Evolutionary conservation across 2,113 vertebrate species (phyloP).

Genomic region (Lota lota): DNA sequence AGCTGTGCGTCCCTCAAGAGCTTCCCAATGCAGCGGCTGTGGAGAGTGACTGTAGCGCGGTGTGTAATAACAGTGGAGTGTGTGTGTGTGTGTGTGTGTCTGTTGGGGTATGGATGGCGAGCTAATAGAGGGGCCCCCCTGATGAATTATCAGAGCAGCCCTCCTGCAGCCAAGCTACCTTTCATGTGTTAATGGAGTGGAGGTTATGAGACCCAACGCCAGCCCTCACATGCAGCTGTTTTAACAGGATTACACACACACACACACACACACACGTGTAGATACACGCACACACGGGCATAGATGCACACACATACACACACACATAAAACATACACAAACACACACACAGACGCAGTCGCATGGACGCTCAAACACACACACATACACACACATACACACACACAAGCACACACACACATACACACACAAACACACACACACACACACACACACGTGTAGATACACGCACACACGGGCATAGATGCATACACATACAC

Average conservation of each 20-base stretch:
- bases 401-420: slow-evolving; percentile 15
- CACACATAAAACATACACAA: slow-evolving; percentile 14
- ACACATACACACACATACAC: slow-evolving; percentile 14
- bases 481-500: slow-evolving; percentile 17
- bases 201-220: slow-evolving; percentile 58
- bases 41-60: slow-evolving; percentile 48
- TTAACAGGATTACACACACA: slow-evolving; percentile 15
- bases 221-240: slow-evolving; percentile 58
- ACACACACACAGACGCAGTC: neutral
- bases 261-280: slow-evolving; percentile 33
- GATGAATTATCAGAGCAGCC: slow-evolving; percentile 47
- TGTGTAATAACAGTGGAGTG: slow-evolving; percentile 48
- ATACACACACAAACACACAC: slow-evolving; percentile 15
- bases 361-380: too few relatives aligned
- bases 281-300: slow-evolving; percentile 1
- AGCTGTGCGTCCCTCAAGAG: slow-evolving; percentile 31
- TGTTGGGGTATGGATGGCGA: slow-evolving; percentile 45
- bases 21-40: slow-evolving; percentile 36
- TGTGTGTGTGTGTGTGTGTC: neutral
- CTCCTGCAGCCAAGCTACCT: slow-evolving; percentile 56
- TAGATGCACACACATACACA: slow-evolving; percentile 28
- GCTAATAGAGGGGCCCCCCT: slow-evolving; percentile 59
- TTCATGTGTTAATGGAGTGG: slow-evolving; percentile 70
- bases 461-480: slow-evolving; percentile 15
- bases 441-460: slow-evolving; percentile 21